A percentile compares a stretch with the other conserved stretches of the same genome.
Conservation (phyloP, 2,113 vertebrate genomes). For the Paracanthobrama guichenoti region DNA sequence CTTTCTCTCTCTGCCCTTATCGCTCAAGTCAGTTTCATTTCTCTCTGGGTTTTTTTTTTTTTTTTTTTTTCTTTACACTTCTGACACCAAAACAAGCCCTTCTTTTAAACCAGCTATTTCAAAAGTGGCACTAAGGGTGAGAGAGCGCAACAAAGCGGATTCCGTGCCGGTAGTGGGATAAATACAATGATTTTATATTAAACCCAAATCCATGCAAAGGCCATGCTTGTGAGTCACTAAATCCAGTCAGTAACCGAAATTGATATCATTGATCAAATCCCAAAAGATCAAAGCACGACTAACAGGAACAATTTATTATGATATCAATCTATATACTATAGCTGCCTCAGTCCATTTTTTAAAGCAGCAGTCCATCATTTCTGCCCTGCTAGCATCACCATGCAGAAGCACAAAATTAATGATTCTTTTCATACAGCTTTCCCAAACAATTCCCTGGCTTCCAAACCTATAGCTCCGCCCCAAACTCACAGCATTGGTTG, state of each 20-base stretch:
- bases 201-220: constrained; percentile 28
- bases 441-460: neutral
- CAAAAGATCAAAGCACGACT: constrained; percentile 1
- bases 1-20: neutral
- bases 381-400: neutral
- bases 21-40: constrained; percentile 7
- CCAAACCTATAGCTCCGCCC: neutral
- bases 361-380: neutral
- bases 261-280: constrained; percentile 22
- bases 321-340: neutral
- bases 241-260: neutral
- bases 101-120: neutral
- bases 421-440: neutral
- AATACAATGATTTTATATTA: constrained; percentile 5
- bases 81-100: constrained; percentile 15
- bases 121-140: neutral
- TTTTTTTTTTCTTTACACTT: constrained; percentile 21
- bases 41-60: constrained; percentile 27
- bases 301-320: neutral
- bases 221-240: neutral
- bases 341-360: neutral
- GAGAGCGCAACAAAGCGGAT: neutral
- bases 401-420: neutral
- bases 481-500: neutral
- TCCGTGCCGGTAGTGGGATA: neutral